These are phyloP conservation scores for Hydractinia echinata DNA, from an alignment of 30 jellyfish, hydroid and myxozoan genomes.

Conservation along the genomic window DNA sequence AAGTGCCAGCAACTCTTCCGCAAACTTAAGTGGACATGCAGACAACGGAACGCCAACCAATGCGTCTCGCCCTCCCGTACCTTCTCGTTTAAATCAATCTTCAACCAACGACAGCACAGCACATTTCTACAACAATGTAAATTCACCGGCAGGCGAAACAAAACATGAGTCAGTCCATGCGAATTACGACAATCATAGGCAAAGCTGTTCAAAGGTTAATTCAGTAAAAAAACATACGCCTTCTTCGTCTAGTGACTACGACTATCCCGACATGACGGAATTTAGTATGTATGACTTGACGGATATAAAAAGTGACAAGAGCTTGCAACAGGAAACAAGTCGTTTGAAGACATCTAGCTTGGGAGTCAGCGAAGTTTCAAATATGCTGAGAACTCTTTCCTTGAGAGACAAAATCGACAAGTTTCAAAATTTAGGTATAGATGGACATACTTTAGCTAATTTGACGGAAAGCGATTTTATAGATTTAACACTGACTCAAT, in stretches of 20 bases:
- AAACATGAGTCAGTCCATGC: no score
- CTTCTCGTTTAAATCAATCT: no score
- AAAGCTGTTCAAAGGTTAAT: no score
- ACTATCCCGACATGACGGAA: background rate
- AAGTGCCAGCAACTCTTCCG: no score
- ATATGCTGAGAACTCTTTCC: conserved; percentile 20
- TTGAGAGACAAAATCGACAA: conserved; percentile 27
- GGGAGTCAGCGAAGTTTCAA: conserved; percentile 42
- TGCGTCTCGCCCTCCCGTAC: no score
- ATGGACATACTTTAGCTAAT: conserved; percentile 59
- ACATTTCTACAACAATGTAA: no score
- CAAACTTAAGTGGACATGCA: no score
- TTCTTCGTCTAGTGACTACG: background rate
- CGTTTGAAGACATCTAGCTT: conserved; percentile 27
- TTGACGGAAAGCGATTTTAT: conserved; percentile 70
- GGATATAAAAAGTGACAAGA: background rate
- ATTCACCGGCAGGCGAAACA: no score
- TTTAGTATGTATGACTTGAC: background rate
- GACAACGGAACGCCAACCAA: no score
- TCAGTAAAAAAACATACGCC: background rate
- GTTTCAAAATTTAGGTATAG: conserved; percentile 51
- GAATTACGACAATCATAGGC: no score
- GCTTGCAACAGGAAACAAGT: conserved; percentile 21
- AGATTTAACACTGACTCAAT: conserved; percentile 60
- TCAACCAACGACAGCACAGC: no score